These are phyloP conservation scores for Oncorhynchus tshawytscha DNA, from an alignment of 2,113 vertebrate species.

Conservation along the genomic window DNA sequence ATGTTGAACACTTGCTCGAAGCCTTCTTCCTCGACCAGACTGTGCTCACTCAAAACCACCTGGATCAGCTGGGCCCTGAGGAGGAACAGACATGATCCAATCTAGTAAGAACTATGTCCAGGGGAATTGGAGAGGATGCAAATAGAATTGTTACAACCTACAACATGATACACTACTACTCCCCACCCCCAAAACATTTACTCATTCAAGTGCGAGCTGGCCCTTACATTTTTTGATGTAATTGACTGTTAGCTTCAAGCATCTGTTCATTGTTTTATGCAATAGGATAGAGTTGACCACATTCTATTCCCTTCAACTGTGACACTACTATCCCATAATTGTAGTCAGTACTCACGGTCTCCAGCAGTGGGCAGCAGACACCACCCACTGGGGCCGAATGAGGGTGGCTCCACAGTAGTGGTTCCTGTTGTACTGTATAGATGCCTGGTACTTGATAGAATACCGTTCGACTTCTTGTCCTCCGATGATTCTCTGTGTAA, in stretches of 20 bases:
- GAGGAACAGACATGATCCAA: background rate
- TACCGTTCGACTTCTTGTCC: slow-evolving; percentile 66
- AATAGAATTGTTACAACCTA: too few relatives aligned
- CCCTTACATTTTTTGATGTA: too few relatives aligned
- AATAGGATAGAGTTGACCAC: too few relatives aligned
- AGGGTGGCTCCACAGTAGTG: slow-evolving; percentile 74
- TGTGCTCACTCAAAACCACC: slow-evolving; percentile 69
- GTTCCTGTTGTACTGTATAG: background rate
- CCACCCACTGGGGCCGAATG: slow-evolving; percentile 65
- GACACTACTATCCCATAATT: background rate
- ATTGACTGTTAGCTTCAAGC: too few relatives aligned
- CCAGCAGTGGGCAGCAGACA: slow-evolving; percentile 78
- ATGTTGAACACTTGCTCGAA: slow-evolving; percentile 65
- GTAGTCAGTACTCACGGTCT: slow-evolving; percentile 69
- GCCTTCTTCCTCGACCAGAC: slow-evolving; percentile 47
- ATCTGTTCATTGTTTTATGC: too few relatives aligned
- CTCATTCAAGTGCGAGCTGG: too few relatives aligned
- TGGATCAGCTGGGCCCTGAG: slow-evolving; percentile 50
- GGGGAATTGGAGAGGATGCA: too few relatives aligned
- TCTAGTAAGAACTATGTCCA: background rate
- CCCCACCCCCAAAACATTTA: too few relatives aligned
- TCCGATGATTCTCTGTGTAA: slow-evolving; percentile 65
- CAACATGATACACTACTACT: too few relatives aligned
- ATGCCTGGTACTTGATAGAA: slow-evolving; percentile 66
- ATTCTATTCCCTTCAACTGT: background rate